These are phyloP conservation scores for Apostichopus leukothele DNA, from an alignment of 53 echinoderm and acorn worm species.

Conservation along the genomic window DNA sequence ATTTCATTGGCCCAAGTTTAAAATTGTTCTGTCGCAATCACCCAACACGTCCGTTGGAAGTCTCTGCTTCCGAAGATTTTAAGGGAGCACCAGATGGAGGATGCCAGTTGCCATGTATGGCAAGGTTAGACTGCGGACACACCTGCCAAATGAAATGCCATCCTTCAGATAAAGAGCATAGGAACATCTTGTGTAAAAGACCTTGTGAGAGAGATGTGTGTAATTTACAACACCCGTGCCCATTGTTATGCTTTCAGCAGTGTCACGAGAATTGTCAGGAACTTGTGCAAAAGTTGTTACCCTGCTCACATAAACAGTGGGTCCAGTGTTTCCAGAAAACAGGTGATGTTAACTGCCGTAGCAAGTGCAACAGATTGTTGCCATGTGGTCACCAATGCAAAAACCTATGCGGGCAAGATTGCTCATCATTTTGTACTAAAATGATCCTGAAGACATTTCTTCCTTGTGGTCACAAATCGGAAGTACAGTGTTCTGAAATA, in stretches of 20 bases:
- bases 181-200: constrained; percentile 43
- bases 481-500: constrained; percentile 49
- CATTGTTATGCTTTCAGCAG: constrained; percentile 49
- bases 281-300: constrained; percentile 20
- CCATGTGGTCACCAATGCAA: constrained; percentile 57
- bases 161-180: constrained; percentile 57
- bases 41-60: constrained; percentile 36
- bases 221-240: constrained; percentile 51
- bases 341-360: constrained; percentile 3
- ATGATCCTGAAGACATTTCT: constrained; percentile 47
- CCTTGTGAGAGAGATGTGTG: constrained; percentile 47
- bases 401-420: constrained; percentile 42
- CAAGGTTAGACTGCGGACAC: constrained; percentile 70
- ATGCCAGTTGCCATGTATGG: constrained; percentile 49
- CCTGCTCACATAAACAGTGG: not conserved
- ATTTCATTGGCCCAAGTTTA: constrained; percentile 42
- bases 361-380: constrained; percentile 56
- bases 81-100: constrained; percentile 60
- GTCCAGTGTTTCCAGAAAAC: not conserved
- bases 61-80: constrained; percentile 54
- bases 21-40: constrained; percentile 66
- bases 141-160: constrained; percentile 58
- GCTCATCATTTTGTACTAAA: constrained; percentile 25
- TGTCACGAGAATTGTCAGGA: constrained; percentile 56
- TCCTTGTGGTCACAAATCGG: constrained; percentile 65